Evolutionary conservation across 2,797 vertebrate genomes (phyloP), one percentile per base, ranked within the genome.

Genomic region (Epinephelus coioides): DNA sequence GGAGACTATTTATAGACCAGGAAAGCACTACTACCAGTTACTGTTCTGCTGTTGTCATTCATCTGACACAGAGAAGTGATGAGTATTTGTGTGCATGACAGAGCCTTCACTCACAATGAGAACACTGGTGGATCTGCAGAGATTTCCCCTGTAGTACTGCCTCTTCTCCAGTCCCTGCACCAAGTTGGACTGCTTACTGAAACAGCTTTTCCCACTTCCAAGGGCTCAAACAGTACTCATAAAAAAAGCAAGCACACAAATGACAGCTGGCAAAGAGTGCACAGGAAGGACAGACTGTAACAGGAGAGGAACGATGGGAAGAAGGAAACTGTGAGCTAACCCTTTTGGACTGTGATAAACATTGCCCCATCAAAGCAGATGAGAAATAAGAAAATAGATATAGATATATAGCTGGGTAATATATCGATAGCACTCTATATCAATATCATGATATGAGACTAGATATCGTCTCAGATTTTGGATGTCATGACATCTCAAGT

Each of bases 1-100:
- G n/a, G 64, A 23, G 25, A 59, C 82, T 93, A 91, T 91, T 87
- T 79, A 84, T 93, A 94, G 85, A 79, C 2, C 54, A 81, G 72
- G 62, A 79, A 73, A 82, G 69, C 66, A 79, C 69, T 23, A 44
- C 43, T 18, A 73, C 53, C 64, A 59, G 60, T 79, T 21, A 59
- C 81, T 81, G 69, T 78, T 82, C 69, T 83, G 81, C 82, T 89
- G 81, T 76, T 82, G 81, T 83, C 74, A 69, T 79, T 81, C 59
- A 75, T 80, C 19, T 25, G 56, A 38, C 67, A 73, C 47, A 7
- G 49, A 79, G 51, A 63, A 61, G 23, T 53, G 27, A 56, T 61
- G 19, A 53, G n/a, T 23, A 10, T 64, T 64, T 57, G 21, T 62
- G 4, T 69, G 7, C 50, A 62, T 0, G 1, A 62, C 13, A 68